phyloP scores from a whole-genome alignment of 2,797 vertebrate species.

The Eulemur rubriventer region DNA sequence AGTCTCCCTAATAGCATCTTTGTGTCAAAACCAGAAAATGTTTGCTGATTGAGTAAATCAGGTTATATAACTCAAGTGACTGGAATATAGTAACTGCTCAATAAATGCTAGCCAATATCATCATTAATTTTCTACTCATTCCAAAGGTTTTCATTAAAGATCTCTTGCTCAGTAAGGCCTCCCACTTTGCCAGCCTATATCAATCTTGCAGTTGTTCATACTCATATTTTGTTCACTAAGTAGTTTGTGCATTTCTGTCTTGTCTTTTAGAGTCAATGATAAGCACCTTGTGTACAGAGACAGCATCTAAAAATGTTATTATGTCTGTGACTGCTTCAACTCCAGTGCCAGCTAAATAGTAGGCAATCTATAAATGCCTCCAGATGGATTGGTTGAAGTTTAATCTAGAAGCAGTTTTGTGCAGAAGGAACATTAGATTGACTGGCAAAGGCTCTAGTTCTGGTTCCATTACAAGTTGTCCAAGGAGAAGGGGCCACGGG shows the following conservation, averaged over 20 bases:
- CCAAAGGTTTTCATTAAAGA: not conserved
- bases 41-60: not conserved
- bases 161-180: not conserved
- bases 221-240: not conserved
- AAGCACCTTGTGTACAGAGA: not conserved
- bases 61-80: not conserved
- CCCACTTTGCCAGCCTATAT: not conserved
- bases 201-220: not conserved
- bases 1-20: not conserved
- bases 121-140: not conserved
- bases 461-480: not conserved
- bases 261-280: not conserved
- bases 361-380: not conserved
- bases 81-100: not conserved
- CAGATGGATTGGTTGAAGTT: not conserved
- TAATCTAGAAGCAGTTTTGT: slow-evolving; percentile 1
- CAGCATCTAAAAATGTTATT: not conserved
- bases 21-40: not conserved
- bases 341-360: not conserved
- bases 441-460: not conserved
- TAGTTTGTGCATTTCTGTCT: not conserved
- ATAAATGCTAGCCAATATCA: not conserved
- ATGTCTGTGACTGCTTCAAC: not conserved
- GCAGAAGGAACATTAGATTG: not conserved
- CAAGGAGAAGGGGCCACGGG: not conserved